Evolutionary conservation across 2,888 invertebrate species (phyloP), one percentile per base, ranked within the genome.

Genomic region (Troides helena): DNA sequence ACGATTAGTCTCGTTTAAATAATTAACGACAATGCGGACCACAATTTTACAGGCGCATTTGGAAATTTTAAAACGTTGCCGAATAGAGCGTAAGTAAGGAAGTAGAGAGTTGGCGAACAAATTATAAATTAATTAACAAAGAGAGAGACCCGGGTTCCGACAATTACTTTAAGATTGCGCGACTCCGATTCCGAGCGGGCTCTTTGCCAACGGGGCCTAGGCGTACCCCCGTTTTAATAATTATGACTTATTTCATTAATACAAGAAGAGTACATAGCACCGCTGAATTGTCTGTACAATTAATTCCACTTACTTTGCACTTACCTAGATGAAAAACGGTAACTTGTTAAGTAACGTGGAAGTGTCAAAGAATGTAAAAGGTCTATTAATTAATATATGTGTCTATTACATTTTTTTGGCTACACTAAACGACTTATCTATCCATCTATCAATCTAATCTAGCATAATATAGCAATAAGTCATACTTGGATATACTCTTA

Each of bases 41-140:
- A 17, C 60, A 17, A 67, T 61, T 63, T 70, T 65, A 30, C n/a
- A 12, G 64, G 71, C 73, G 72, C 73, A 75, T 76, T 78, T 74
- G 72, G 73, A 75, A 77, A 76, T 78, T 80, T 77, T 73, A 80
- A 79, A 81, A 75, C 70, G 73, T 73, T 70, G 70, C 72, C 50
- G 62, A 70, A 50, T 72, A 75, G 75, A 78, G 74, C 74, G 70
- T 76, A 72, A 73, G 76, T 75, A 77, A 75, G 77, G 75, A 80
- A 82, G 80, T 81, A 79, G 80, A 80, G 82, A 86, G 81, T 85
- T 84, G 83, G 85, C 85, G 80, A 79, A 82, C 79, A 85, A 88
- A 85, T 87, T 85, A 85, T 87, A 86, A 88, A 90, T 88, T 89
- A 89, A 89, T 90, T 87, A 88, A 88, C 86, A 89, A 84, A 81